Conservation (phyloP, 2,888 invertebrate species). For the Ichneumon xanthorius region DNA sequence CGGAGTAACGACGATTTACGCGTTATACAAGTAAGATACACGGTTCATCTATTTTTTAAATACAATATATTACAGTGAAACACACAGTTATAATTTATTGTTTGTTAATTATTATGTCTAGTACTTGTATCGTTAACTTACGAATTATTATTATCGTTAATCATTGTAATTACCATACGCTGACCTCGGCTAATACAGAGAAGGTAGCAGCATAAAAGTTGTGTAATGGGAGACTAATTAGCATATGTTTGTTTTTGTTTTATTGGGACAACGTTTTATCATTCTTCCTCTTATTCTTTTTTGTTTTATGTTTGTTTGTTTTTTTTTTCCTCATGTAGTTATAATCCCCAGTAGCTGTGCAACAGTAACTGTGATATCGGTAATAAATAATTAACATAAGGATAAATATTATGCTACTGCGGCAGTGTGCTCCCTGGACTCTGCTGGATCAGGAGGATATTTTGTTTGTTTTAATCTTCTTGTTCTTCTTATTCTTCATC, state of each 20-base stretch:
- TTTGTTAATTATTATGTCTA: slow-evolving; percentile 83
- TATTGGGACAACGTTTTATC: slow-evolving; percentile 55
- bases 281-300: slow-evolving; percentile 37
- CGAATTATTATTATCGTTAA: slow-evolving; percentile 72
- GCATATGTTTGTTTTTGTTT: slow-evolving; percentile 66
- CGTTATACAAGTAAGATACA: slow-evolving; percentile 68
- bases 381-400: slow-evolving; percentile 84
- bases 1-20: slow-evolving; percentile 50
- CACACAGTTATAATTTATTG: slow-evolving; percentile 84
- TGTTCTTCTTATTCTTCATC: slow-evolving; percentile 19
- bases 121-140: slow-evolving; percentile 72
- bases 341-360: slow-evolving; percentile 81
- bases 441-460: slow-evolving; percentile 77
- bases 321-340: slow-evolving; percentile 65
- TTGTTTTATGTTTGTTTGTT: slow-evolving; percentile 34
- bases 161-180: slow-evolving; percentile 77
- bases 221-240: slow-evolving; percentile 82
- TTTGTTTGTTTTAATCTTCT: slow-evolving; percentile 52
- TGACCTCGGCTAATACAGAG: slow-evolving; percentile 77
- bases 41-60: slow-evolving; percentile 78
- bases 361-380: slow-evolving; percentile 81
- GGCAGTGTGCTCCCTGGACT: slow-evolving; percentile 83
- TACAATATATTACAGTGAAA: slow-evolving; percentile 85
- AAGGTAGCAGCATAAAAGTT: slow-evolving; percentile 79
- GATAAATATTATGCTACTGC: slow-evolving; percentile 83